These are phyloP conservation scores for Saturnia pavonia DNA, from an alignment of 2,888 invertebrate genomes.

Conservation along the genomic window DNA sequence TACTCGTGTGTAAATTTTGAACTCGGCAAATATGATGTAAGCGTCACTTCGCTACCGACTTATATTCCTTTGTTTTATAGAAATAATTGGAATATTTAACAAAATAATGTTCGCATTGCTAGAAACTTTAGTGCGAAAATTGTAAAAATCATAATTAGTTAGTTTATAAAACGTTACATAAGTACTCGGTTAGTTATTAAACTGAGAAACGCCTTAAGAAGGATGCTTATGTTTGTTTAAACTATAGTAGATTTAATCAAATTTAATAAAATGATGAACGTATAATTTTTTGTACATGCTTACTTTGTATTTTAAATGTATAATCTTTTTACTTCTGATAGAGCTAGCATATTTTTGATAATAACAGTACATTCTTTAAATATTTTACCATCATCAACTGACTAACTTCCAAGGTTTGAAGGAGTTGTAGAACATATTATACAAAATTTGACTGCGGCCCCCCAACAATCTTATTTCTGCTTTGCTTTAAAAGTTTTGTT, in stretches of 20 bases:
- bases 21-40: constrained; percentile 14
- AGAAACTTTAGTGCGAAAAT: background rate
- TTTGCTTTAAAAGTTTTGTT: too few species aligned
- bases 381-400: background rate
- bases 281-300: background rate
- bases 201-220: constrained; percentile 5
- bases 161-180: background rate
- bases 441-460: too few species aligned
- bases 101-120: constrained; percentile 4
- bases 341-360: background rate
- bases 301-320: background rate
- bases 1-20: constrained; percentile 15
- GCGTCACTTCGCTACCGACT: background rate
- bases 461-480: too few species aligned
- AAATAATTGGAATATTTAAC: constrained; percentile 6
- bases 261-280: background rate
- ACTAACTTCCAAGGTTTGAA: too few species aligned
- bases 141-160: background rate
- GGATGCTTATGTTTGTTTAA: background rate
- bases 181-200: background rate
- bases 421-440: too few species aligned
- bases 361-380: background rate
- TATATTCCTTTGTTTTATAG: constrained; percentile 7
- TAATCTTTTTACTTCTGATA: background rate
- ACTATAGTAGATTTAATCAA: background rate